Percentiles rank a stretch among this genome's conserved stretches.
phyloP scores from a whole-genome alignment of 2,797 vertebrate species.

The Muscicapa striata region DNA sequence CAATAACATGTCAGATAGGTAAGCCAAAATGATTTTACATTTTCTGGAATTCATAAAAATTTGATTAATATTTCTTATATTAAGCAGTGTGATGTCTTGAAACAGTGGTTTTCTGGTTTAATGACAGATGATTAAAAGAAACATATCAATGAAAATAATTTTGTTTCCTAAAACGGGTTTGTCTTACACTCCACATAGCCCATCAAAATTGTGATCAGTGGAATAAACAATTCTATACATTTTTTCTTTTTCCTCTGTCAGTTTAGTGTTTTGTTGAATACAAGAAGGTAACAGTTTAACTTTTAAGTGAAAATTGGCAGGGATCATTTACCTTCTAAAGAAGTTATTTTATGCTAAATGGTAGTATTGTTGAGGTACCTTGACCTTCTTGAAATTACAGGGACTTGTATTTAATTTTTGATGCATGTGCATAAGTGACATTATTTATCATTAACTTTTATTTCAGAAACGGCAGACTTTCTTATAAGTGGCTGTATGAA shows the following conservation, averaged over 20 bases:
- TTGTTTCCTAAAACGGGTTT: neutral
- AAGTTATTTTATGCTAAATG: neutral
- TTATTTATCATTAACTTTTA: conserved; percentile 8
- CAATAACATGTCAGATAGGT: neutral
- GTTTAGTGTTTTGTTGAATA: neutral
- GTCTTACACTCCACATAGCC: neutral
- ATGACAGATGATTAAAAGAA: neutral
- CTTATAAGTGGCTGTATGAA: neutral
- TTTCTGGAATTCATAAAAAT: neutral
- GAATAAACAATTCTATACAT: neutral
- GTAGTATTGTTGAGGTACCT: neutral
- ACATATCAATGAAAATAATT: neutral
- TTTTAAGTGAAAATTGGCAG: neutral
- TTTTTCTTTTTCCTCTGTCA: neutral
- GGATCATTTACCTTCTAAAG: neutral
- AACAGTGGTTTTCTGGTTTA: neutral
- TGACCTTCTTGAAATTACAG: neutral
- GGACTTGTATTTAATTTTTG: neutral
- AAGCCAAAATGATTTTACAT: neutral
- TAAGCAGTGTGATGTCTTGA: neutral
- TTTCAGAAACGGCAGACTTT: conserved; percentile 12
- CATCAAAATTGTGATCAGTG: neutral
- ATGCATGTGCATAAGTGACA: neutral
- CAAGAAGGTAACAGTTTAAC: neutral
- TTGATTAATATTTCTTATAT: neutral